phyloP scores from a whole-genome alignment of 2,888 invertebrate species.

The Microdon myrmicae region DNA sequence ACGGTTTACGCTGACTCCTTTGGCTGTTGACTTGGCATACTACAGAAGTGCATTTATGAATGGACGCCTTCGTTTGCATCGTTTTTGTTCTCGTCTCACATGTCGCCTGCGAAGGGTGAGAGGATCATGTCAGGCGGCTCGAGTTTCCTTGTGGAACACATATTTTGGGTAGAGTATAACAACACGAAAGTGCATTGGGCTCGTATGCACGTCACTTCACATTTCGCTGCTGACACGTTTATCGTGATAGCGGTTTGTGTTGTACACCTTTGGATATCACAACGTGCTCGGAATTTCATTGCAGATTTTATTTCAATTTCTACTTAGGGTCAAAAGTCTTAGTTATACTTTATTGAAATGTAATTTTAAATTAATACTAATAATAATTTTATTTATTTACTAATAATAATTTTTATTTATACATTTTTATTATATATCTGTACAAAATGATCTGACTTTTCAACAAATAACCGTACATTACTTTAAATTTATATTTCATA shows the following conservation, averaged over 20 bases:
- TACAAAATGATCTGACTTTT: no score
- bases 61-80: slow-evolving; percentile 11
- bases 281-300: not conserved
- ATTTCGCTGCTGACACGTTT: slow-evolving; percentile 15
- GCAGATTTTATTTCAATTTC: not conserved
- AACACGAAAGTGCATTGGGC: slow-evolving; percentile 22
- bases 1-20: slow-evolving; percentile 14
- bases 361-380: no score
- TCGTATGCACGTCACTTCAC: slow-evolving; percentile 11
- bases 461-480: no score
- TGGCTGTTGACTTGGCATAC: slow-evolving; percentile 2
- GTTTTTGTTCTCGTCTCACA: not conserved
- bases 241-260: not conserved
- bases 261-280: not conserved
- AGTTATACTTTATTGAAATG: no score
- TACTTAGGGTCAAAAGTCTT: not conserved
- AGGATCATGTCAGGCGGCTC: slow-evolving; percentile 23
- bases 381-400: no score
- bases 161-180: slow-evolving; percentile 6
- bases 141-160: slow-evolving; percentile 17
- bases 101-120: not conserved
- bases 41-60: slow-evolving; percentile 44
- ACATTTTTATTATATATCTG: no score
- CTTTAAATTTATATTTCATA: no score
- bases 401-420: no score